Conservation (phyloP, 2,888 invertebrate species). For the Eudemis profundana region DNA sequence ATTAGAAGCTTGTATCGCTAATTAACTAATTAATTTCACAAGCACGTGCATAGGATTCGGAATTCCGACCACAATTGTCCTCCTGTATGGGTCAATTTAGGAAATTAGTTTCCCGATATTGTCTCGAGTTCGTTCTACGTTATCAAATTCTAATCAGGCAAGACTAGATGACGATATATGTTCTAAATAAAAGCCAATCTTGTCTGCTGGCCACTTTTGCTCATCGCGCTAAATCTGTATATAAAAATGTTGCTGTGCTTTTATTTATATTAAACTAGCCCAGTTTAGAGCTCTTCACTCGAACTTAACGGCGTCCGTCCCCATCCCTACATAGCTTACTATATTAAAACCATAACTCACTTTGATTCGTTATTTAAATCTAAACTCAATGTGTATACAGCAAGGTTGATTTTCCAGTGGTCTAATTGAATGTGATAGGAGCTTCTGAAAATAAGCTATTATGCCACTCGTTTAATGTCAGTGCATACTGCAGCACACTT, state of each 20-base stretch:
- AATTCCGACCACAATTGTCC: too few species aligned
- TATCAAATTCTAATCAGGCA: too few species aligned
- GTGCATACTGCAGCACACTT: conserved; percentile 22
- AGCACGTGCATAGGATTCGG: too few species aligned
- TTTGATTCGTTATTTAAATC: not conserved
- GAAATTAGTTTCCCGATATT: not conserved
- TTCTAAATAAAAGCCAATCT: not conserved
- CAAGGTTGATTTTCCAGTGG: not conserved
- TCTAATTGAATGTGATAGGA: not conserved
- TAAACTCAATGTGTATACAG: not conserved
- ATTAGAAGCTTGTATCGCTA: too few species aligned
- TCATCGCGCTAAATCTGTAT: not conserved
- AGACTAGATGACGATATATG: too few species aligned
- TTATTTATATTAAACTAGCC: conserved; percentile 30
- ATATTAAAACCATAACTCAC: not conserved
- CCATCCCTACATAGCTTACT: not conserved
- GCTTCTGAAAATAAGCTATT: conserved; percentile 20
- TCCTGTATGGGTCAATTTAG: not conserved
- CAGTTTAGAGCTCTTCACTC: conserved; percentile 27
- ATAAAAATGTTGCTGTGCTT: conserved; percentile 28
- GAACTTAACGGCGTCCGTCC: conserved; percentile 25
- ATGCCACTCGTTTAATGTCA: conserved; percentile 31
- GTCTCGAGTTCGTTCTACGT: too few species aligned
- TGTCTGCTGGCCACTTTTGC: not conserved
- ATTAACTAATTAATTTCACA: too few species aligned